A percentile compares a stretch with the other conserved stretches of the same genome.
Evolutionary conservation across 2,113 vertebrate genomes (phyloP).

Genomic region (Cyanistes caeruleus): DNA sequence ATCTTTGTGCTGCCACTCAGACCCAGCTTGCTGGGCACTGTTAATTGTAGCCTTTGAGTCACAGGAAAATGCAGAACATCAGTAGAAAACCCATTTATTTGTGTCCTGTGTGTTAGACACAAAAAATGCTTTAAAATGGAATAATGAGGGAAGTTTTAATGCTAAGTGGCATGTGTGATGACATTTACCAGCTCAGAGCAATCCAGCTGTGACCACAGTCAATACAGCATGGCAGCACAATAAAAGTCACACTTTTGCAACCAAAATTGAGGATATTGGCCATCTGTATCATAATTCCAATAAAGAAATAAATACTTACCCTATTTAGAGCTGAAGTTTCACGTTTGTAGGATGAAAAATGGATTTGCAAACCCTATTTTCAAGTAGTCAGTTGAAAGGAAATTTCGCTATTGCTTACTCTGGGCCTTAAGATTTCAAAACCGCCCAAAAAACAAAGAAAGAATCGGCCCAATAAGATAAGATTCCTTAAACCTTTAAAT

Average conservation of each 20-base stretch:
- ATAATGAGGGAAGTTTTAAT: background rate
- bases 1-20: slow-evolving; percentile 3
- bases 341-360: background rate
- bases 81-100: background rate
- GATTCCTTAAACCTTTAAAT: background rate
- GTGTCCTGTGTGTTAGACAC: background rate
- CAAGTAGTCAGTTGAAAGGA: background rate
- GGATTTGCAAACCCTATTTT: slow-evolving; percentile 5
- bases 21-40: background rate
- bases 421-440: background rate
- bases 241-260: background rate
- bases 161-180: slow-evolving; percentile 23
- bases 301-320: background rate
- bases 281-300: background rate
- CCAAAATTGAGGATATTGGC: background rate
- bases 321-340: background rate
- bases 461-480: background rate
- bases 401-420: background rate
- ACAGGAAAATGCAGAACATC: background rate
- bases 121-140: background rate
- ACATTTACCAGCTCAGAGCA: background rate
- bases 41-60: background rate
- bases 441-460: background rate
- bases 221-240: background rate
- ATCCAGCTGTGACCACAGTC: slow-evolving; percentile 21